Percentiles rank a stretch among this genome's conserved stretches.
phyloP scores from a whole-genome alignment of 2,113 vertebrate genomes.

The Cercopithecus mona region DNA sequence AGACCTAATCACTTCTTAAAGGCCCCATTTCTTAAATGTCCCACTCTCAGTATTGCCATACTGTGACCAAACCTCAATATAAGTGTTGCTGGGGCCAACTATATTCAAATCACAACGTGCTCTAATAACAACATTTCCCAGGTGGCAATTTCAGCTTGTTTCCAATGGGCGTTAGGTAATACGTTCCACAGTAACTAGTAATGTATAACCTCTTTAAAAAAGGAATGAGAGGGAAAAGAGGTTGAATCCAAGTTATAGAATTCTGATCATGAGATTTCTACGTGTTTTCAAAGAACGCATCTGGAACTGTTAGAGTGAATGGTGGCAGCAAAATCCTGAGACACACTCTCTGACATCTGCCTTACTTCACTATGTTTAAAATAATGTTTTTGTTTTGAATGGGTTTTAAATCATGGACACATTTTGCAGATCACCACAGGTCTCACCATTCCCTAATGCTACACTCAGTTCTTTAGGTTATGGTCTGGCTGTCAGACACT shows the following conservation, averaged over 20 bases:
- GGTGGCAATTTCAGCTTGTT: neutral
- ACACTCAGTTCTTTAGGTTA: neutral
- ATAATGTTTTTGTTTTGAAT: neutral
- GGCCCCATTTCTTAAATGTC: neutral
- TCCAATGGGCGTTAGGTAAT: neutral
- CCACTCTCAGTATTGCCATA: neutral
- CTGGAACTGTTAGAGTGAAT: neutral
- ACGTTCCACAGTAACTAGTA: neutral
- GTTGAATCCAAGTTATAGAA: neutral
- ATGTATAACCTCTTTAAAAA: neutral
- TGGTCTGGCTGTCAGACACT: neutral
- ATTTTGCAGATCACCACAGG: neutral
- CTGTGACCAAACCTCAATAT: neutral
- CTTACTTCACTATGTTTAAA: neutral
- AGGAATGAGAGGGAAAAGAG: neutral
- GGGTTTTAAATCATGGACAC: neutral
- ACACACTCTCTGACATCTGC: rapidly evolving
- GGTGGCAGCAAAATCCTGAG: neutral
- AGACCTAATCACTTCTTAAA: neutral
- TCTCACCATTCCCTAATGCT: neutral
- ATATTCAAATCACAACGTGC: neutral
- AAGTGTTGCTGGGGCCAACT: neutral
- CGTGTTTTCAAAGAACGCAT: neutral
- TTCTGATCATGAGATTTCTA: neutral
- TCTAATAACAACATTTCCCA: neutral